Evolutionary conservation across 2,888 invertebrate genomes (phyloP).

Genomic region (Drosophila quinaria): DNA sequence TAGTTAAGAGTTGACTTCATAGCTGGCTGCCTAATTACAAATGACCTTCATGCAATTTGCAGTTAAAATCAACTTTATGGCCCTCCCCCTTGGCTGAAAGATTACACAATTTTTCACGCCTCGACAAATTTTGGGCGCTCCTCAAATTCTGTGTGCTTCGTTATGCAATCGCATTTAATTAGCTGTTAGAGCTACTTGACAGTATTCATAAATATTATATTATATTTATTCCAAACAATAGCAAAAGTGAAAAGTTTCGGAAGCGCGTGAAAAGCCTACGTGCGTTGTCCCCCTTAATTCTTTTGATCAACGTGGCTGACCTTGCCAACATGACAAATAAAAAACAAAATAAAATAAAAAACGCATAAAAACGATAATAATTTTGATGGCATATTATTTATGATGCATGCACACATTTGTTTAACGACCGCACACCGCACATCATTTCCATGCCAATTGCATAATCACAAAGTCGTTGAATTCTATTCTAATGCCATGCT

Average conservation of each 20-base stretch:
- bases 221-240: constrained; percentile 13
- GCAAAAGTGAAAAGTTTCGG: constrained; percentile 65
- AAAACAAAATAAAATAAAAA: constrained; percentile 12
- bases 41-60: constrained; percentile 67
- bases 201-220: constrained; percentile 39
- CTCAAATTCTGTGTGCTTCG: constrained; percentile 40
- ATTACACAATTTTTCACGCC: constrained; percentile 72
- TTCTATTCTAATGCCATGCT: constrained; percentile 31
- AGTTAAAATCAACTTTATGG: constrained; percentile 36
- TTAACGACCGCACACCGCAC: constrained; percentile 25
- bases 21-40: constrained; percentile 65
- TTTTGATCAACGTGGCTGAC: constrained; percentile 34
- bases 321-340: constrained; percentile 36
- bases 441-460: constrained; percentile 71
- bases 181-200: constrained; percentile 16
- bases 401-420: constrained; percentile 57
- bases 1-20: constrained; percentile 39
- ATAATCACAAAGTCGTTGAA: constrained; percentile 54
- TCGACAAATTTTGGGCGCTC: constrained; percentile 69
- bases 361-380: constrained; percentile 49
- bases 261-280: constrained; percentile 60
- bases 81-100: constrained; percentile 13
- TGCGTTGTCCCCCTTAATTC: constrained; percentile 46
- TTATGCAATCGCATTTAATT: constrained; percentile 49
- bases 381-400: constrained; percentile 52